Percentiles rank a stretch among this genome's conserved stretches.
phyloP scores from a whole-genome alignment of 2,888 invertebrate genomes.

The Sericinus montela region DNA sequence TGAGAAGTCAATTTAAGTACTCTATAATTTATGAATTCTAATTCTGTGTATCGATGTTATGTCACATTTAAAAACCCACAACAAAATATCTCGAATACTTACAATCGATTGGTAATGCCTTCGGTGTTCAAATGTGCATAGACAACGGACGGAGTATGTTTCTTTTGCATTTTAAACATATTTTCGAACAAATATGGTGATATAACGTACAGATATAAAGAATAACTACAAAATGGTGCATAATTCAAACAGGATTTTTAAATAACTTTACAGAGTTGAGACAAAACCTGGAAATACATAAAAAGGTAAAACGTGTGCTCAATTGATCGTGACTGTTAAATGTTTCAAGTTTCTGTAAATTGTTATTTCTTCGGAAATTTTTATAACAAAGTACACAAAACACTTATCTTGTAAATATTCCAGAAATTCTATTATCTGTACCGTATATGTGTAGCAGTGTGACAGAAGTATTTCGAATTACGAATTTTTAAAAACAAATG shows the following conservation, averaged over 20 bases:
- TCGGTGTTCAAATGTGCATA: neutral
- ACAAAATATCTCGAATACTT: neutral
- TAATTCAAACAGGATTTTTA: neutral
- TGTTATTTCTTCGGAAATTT: neutral
- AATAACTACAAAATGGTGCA: neutral
- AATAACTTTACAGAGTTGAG: neutral
- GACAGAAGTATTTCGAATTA: neutral
- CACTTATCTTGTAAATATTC: neutral
- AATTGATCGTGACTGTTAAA: neutral
- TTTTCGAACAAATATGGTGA: too few relatives aligned
- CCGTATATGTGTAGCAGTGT: neutral
- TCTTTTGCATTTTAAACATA: too few relatives aligned
- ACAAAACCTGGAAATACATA: neutral
- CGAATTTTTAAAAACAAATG: neutral
- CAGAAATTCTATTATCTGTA: neutral
- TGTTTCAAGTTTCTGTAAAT: neutral
- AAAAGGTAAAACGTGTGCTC: neutral
- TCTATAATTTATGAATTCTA: too few relatives aligned
- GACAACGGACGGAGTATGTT: neutral
- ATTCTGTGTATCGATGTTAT: neutral
- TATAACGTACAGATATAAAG: neutral
- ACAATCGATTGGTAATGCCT: neutral
- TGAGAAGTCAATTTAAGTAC: too few relatives aligned
- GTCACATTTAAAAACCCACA: neutral
- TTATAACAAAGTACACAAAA: neutral